These are phyloP conservation scores for Drosophila dives DNA, from an alignment of 2,888 invertebrate genomes.

Conservation along the genomic window DNA sequence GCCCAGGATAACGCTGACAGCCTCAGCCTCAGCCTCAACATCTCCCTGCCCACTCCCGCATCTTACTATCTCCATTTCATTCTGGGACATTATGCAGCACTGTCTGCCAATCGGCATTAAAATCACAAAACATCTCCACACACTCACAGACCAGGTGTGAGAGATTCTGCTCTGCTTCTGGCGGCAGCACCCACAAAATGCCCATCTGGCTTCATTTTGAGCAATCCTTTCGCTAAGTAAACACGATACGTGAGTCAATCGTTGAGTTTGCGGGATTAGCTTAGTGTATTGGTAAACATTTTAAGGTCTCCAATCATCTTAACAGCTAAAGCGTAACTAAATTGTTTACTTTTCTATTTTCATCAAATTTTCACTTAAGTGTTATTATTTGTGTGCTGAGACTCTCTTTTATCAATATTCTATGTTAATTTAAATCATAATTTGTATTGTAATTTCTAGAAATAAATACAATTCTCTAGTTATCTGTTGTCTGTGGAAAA, in stretches of 20 bases:
- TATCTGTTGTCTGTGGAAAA: not conserved
- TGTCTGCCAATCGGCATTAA: slow-evolving; percentile 76
- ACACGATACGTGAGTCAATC: slow-evolving; percentile 33
- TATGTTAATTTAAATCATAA: not conserved
- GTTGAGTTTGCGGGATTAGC: not conserved
- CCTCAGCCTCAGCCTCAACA: slow-evolving; percentile 3
- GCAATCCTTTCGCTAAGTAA: slow-evolving; percentile 67
- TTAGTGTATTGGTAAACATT: not conserved
- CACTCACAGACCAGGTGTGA: slow-evolving; percentile 23
- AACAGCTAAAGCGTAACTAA: not conserved
- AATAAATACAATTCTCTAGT: not conserved
- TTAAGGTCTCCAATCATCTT: not conserved
- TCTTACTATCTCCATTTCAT: not conserved
- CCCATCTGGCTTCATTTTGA: slow-evolving; percentile 60
- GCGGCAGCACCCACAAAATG: slow-evolving; percentile 18
- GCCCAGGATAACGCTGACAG: slow-evolving; percentile 65
- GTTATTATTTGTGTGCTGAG: not conserved
- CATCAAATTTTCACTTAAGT: not conserved
- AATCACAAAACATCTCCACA: slow-evolving; percentile 71
- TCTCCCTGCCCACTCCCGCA: slow-evolving; percentile 10
- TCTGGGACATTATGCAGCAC: slow-evolving; percentile 40
- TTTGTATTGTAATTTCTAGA: not conserved
- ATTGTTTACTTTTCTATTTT: not conserved
- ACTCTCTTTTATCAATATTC: not conserved
- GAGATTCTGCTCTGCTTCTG: not conserved